A percentile compares a stretch with the other conserved stretches of the same genome.
Evolutionary conservation across 2,888 invertebrate species (phyloP).

Genomic region (Stegana nigrithorax): DNA sequence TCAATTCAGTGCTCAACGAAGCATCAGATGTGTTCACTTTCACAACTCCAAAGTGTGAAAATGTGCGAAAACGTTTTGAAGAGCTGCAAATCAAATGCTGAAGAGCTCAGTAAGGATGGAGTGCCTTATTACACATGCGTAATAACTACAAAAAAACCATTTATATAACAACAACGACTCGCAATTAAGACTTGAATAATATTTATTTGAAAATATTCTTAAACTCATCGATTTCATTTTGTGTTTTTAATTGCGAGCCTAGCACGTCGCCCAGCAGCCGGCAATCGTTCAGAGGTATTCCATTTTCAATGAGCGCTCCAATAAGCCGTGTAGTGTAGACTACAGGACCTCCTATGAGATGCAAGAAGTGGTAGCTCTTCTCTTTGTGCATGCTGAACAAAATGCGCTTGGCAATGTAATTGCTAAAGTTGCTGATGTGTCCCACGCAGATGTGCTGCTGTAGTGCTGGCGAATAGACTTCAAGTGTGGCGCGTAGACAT

Average conservation of each 20-base stretch:
- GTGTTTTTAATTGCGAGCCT: not conserved
- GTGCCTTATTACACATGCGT: too few species aligned
- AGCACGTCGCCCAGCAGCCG: not conserved
- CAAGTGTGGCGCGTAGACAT: constrained; percentile 76
- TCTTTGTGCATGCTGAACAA: constrained; percentile 76
- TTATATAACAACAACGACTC: too few species aligned
- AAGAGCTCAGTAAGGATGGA: too few species aligned
- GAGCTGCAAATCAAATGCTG: constrained; percentile 63
- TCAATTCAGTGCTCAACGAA: constrained; percentile 40
- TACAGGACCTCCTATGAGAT: constrained; percentile 79
- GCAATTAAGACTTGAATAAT: constrained; percentile 6
- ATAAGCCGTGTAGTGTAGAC: constrained; percentile 81
- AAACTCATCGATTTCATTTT: constrained; percentile 50
- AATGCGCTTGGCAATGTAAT: constrained; percentile 83
- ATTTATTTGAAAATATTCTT: constrained; percentile 59
- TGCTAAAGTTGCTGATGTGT: constrained; percentile 77
- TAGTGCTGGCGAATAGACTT: constrained; percentile 79
- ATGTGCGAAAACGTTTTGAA: constrained; percentile 62
- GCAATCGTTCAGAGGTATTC: constrained; percentile 50
- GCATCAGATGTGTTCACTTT: constrained; percentile 50
- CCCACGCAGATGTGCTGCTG: constrained; percentile 79
- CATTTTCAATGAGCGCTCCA: constrained; percentile 79
- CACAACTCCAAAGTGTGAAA: constrained; percentile 66
- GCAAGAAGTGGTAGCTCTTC: constrained; percentile 74
- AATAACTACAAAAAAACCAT: too few species aligned